Evolutionary conservation across 2,888 invertebrate species (phyloP), one percentile per base, ranked within the genome.

Genomic region (Camponotus fellah): DNA sequence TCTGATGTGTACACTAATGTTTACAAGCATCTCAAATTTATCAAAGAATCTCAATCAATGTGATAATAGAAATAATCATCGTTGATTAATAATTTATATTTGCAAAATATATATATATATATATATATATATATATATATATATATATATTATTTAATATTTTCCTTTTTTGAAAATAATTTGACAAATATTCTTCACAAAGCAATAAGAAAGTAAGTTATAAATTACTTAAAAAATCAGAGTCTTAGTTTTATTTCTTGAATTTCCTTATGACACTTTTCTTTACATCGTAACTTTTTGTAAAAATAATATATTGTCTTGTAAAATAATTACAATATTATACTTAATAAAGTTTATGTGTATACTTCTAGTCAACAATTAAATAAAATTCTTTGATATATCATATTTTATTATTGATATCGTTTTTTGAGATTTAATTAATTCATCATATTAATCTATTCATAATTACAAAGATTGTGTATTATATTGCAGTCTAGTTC

Each of bases 1-100:
- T 81, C 89, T 10, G 89, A 91, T 53, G 80, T 85, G 14, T 90
- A 82, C 65, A 86, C 86, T 26, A 87, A 80, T 37, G 87, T 90
- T 49, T 86, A 64, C 14, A 49, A 37, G 21, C 76, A 83, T 66
- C 21, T 62, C 0, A 53, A 84, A 12, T 91, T 87, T 71, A 88
- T 91, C 58, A 17, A 37, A 4, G 8, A 56, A 60, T 58, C 32
- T n/a, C 77, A 77, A 32, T 49, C 1, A 6, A n/a, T 37, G 17
- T 64, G 10, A 64, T 66, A 65, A 12, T 2, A 0, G 4, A 8
- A 65, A 65, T 10, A 66, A 46, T 46, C 1, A 66, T 12, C 6
- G 4, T 46, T 21, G 12, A 66, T 34, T 43, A 8, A 14, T 37
- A 17, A 26, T 14, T 4, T 37, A 17, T 53, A 0, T 72, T 43